Evolutionary conservation across 1,140 invertebrate species (phyloP).

Genomic region (Thereuonema tuberculata): DNA sequence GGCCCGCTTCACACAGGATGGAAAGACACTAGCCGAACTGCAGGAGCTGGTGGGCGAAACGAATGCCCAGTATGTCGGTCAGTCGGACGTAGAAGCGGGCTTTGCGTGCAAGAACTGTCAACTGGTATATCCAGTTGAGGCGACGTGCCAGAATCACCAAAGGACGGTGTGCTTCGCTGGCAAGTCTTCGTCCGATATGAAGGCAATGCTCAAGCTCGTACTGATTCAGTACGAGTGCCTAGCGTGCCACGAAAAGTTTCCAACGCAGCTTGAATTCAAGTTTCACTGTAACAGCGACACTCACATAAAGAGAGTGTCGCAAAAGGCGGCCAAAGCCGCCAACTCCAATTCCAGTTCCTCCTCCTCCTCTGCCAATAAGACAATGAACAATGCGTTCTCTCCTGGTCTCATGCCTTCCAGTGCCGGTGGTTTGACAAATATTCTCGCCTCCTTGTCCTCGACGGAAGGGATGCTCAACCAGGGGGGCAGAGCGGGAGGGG

Average conservation of each 20-base stretch:
- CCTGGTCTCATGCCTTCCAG: too few species aligned
- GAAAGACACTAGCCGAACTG: constrained; percentile 31
- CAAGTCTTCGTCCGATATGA: constrained; percentile 36
- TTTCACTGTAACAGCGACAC: constrained; percentile 46
- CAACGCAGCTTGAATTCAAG: constrained; percentile 41
- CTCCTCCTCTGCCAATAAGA: too few species aligned
- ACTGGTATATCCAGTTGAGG: constrained; percentile 57
- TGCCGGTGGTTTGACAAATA: too few species aligned
- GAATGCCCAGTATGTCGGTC: constrained; percentile 30
- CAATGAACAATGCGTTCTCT: too few species aligned
- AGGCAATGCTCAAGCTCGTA: constrained; percentile 30
- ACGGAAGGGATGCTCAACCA: constrained; percentile 23
- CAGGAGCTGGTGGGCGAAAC: constrained; percentile 23
- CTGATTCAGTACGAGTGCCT: constrained; percentile 51
- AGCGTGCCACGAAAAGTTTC: constrained; percentile 43
- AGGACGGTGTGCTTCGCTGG: constrained; percentile 42
- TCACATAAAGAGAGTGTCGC: constrained; percentile 25
- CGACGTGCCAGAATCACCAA: constrained; percentile 56
- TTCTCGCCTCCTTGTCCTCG: too few species aligned
- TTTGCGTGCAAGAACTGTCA: constrained; percentile 75
- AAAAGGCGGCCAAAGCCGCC: constrained; percentile 15
- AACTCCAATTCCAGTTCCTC: constrained; percentile 5
- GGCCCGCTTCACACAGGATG: constrained; percentile 37
- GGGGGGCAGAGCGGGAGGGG: neutral
- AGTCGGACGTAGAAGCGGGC: constrained; percentile 59